These are phyloP conservation scores for Oedothorax gibbosus DNA, from an alignment of 1,140 invertebrate species.

Conservation along the genomic window DNA sequence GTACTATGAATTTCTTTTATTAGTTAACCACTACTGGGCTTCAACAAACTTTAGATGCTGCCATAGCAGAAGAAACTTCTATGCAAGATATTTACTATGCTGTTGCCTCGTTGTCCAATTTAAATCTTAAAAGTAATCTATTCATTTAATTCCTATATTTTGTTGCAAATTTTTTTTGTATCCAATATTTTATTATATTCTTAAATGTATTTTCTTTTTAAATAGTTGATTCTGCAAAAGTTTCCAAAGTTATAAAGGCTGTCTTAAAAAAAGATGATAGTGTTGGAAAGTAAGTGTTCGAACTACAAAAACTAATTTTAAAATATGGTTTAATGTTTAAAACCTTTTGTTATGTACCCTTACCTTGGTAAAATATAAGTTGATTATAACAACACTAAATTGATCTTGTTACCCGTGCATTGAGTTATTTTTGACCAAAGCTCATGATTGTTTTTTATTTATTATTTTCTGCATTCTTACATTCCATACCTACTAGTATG, in stretches of 20 bases:
- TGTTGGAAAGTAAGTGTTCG: slow-evolving; percentile 75
- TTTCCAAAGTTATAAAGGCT: slow-evolving; percentile 77
- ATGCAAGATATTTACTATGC: slow-evolving; percentile 68
- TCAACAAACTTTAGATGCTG: slow-evolving; percentile 69
- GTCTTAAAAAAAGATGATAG: slow-evolving; percentile 83
- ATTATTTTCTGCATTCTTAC: too few species aligned
- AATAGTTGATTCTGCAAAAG: slow-evolving; percentile 70
- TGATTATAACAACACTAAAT: too few species aligned
- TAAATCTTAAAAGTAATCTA: slow-evolving; percentile 67
- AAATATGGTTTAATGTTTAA: too few species aligned
- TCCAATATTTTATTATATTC: not conserved
- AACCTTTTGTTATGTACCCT: too few species aligned
- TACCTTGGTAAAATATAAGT: too few species aligned
- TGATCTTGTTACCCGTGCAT: too few species aligned
- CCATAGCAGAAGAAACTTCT: slow-evolving; percentile 67
- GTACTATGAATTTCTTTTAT: not conserved
- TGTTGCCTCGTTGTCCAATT: slow-evolving; percentile 68
- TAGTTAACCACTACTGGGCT: slow-evolving; percentile 65
- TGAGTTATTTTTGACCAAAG: too few species aligned
- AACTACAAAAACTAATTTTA: too few species aligned
- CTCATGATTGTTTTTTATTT: too few species aligned
- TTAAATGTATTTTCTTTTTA: slow-evolving; percentile 35
- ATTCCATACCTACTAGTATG: too few species aligned
- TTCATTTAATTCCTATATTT: not conserved
- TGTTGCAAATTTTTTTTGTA: not conserved